phyloP scores from a whole-genome alignment of 2,797 vertebrate species.

The Petrocephalus sullivani region DNA sequence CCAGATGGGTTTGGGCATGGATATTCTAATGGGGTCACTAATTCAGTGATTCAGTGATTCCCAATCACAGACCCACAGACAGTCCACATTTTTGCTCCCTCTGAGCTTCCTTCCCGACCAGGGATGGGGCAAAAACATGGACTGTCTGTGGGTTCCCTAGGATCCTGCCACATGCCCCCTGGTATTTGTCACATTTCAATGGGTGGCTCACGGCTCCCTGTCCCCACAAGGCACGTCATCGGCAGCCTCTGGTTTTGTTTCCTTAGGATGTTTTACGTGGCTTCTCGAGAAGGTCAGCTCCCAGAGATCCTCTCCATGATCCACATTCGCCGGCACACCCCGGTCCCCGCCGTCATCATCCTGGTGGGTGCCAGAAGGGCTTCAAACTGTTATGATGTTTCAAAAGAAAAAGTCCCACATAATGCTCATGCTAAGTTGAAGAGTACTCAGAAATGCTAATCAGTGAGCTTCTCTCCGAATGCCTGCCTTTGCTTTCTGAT shows the following conservation, averaged over 20 bases:
- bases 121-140: too few relatives aligned
- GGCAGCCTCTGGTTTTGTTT: slow-evolving; percentile 12
- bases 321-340: slow-evolving; percentile 88
- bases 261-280: slow-evolving; percentile 86
- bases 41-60: background rate
- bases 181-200: slow-evolving; percentile 10
- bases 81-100: too few relatives aligned
- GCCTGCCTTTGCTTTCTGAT: background rate
- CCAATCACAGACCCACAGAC: too few relatives aligned
- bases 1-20: background rate
- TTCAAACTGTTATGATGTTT: background rate
- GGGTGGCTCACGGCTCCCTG: background rate
- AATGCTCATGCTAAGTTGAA: background rate
- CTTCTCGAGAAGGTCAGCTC: slow-evolving; percentile 93
- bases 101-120: background rate
- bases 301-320: slow-evolving; percentile 95
- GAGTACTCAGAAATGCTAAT: background rate
- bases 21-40: background rate
- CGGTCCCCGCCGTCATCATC: slow-evolving; percentile 84
- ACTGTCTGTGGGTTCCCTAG: too few relatives aligned
- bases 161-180: background rate
- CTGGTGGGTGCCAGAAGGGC: slow-evolving; percentile 67
- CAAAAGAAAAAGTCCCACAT: background rate
- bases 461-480: background rate
- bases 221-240: background rate